phyloP scores from a whole-genome alignment of 2,888 invertebrate species.

The Silvanus unidentatus region DNA sequence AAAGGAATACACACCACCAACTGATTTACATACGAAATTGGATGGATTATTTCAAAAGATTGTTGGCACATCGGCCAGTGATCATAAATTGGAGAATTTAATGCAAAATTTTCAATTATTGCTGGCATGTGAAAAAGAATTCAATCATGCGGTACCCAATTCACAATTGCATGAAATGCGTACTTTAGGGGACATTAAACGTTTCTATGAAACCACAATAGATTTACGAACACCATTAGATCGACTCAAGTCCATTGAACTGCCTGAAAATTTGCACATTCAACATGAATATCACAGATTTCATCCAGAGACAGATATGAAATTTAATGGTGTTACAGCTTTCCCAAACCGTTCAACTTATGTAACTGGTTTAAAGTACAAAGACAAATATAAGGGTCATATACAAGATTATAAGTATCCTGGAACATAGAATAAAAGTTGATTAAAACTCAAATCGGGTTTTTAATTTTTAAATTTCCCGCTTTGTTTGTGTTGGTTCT shows the following conservation, averaged over 20 bases:
- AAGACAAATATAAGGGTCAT: constrained; percentile 73
- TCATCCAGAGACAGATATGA: constrained; percentile 70
- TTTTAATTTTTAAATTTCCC: too few species aligned
- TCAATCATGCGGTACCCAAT: constrained; percentile 76
- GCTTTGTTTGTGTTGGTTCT: too few species aligned
- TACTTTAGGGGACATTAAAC: constrained; percentile 65
- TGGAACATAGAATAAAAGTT: background rate
- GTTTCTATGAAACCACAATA: constrained; percentile 70
- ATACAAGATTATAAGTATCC: constrained; percentile 48
- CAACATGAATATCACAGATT: constrained; percentile 76
- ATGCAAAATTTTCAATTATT: constrained; percentile 64
- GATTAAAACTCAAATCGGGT: too few species aligned
- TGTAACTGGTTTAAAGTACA: constrained; percentile 75
- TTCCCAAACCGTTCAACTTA: constrained; percentile 80
- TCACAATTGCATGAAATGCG: constrained; percentile 70
- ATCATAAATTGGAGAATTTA: constrained; percentile 45
- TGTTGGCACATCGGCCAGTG: constrained; percentile 47
- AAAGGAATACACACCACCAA: constrained; percentile 68
- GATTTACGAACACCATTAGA: constrained; percentile 69
- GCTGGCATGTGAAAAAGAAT: constrained; percentile 61
- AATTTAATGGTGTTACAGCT: constrained; percentile 72
- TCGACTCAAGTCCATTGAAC: constrained; percentile 59
- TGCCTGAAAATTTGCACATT: constrained; percentile 84
- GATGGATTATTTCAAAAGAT: constrained; percentile 53
- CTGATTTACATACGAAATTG: constrained; percentile 58